phyloP scores from a whole-genome alignment of 2,888 invertebrate genomes.

The Volucella inanis region DNA sequence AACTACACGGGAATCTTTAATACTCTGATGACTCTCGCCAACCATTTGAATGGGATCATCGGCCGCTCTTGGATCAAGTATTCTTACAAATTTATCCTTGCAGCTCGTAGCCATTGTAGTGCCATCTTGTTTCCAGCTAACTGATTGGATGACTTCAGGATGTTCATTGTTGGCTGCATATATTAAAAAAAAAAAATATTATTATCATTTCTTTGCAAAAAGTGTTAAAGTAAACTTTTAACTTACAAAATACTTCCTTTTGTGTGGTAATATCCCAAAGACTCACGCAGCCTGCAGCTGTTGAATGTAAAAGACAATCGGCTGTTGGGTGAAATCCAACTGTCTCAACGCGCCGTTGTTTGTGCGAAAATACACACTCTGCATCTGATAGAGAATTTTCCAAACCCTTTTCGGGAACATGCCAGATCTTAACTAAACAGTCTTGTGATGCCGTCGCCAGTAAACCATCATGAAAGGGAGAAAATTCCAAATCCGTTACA shows the following conservation, averaged over 20 bases:
- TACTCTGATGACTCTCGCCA: conserved; percentile 92
- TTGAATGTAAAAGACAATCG: conserved; percentile 93
- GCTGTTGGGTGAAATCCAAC: conserved; percentile 96
- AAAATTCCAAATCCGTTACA: conserved; percentile 97
- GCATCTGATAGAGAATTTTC: conserved; percentile 90
- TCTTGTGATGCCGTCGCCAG: conserved; percentile 95
- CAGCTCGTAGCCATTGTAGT: conserved; percentile 90
- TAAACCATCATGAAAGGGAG: conserved; percentile 96
- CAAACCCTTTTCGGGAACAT: conserved; percentile 91
- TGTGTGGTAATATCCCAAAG: conserved; percentile 94
- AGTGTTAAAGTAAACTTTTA: conserved; percentile 10
- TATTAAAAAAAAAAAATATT: conserved; percentile 16
- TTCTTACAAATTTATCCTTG: conserved; percentile 94
- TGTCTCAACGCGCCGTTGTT: conserved; percentile 93
- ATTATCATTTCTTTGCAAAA: not conserved
- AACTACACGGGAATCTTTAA: conserved; percentile 94
- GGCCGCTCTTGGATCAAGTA: conserved; percentile 91
- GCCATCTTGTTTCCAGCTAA: conserved; percentile 96
- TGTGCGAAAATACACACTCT: conserved; percentile 91
- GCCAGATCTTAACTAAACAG: conserved; percentile 95
- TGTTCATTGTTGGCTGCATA: conserved; percentile 88
- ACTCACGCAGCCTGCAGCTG: conserved; percentile 91
- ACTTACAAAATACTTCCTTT: conserved; percentile 90
- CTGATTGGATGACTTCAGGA: conserved; percentile 93
- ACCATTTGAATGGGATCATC: conserved; percentile 85